These are phyloP conservation scores for Drusus annulatus DNA, from an alignment of 1,140 invertebrate species.

Conservation along the genomic window DNA sequence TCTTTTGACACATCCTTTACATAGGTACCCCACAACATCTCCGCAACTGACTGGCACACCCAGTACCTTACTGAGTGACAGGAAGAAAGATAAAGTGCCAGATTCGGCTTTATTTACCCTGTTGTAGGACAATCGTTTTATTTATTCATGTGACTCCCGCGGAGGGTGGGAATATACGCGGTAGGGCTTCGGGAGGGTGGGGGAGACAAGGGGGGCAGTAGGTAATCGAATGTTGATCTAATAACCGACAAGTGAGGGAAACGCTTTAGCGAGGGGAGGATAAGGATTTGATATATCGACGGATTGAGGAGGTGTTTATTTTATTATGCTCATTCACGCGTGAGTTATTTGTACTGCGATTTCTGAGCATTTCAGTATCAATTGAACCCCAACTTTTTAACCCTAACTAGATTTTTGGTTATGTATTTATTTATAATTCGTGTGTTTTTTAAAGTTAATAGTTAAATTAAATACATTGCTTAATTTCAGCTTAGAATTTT, in stretches of 20 bases:
- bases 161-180: conserved; percentile 15
- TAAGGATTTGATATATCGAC: conserved; percentile 25
- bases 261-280: conserved; percentile 1
- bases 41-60: neutral
- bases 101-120: conserved; percentile 48
- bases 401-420: too few relatives aligned
- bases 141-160: conserved; percentile 55
- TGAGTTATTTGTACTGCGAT: too few relatives aligned
- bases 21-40: too few relatives aligned
- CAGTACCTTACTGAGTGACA: conserved; percentile 25
- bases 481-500: too few relatives aligned
- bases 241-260: conserved; percentile 43
- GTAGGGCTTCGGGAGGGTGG: conserved; percentile 7
- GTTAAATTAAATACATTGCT: too few relatives aligned
- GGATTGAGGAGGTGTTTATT: conserved; percentile 7
- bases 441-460: too few relatives aligned
- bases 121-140: conserved; percentile 56
- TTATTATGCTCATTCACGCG: too few relatives aligned
- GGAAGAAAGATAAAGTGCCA: conserved; percentile 46
- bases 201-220: conserved; percentile 21
- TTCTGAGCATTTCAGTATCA: too few relatives aligned
- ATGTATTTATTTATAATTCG: too few relatives aligned
- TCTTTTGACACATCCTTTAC: too few relatives aligned
- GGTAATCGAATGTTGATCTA: conserved; percentile 51
- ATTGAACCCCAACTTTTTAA: too few relatives aligned